These are phyloP conservation scores for Aspidiotus destructor DNA, from an alignment of 2,888 invertebrate genomes.

Conservation along the genomic window DNA sequence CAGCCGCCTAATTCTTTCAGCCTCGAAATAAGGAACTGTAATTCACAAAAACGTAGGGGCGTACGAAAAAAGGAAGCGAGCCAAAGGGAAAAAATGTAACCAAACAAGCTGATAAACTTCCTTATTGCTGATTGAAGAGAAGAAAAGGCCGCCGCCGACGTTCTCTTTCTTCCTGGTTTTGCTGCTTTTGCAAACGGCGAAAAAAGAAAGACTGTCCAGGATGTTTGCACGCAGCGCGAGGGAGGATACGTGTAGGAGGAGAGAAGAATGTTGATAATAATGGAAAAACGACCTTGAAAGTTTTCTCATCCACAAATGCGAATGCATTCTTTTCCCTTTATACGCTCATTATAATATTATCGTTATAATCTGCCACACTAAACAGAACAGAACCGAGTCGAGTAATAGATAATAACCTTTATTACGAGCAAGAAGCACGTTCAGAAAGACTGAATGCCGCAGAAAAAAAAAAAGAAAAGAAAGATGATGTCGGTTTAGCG, in stretches of 20 bases:
- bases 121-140: neutral
- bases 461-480: neutral
- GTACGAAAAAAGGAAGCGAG: too few relatives aligned
- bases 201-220: neutral
- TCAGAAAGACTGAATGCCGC: neutral
- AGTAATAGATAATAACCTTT: conserved; percentile 2
- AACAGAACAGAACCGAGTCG: too few relatives aligned
- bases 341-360: neutral
- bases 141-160: neutral
- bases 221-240: neutral
- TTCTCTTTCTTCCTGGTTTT: neutral
- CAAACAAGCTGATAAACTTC: neutral
- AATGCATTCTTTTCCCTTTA: neutral
- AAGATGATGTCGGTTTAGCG: neutral
- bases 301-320: neutral
- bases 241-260: neutral
- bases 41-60: neutral
- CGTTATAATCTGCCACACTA: too few relatives aligned
- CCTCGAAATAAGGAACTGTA: neutral
- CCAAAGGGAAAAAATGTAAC: neutral
- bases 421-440: neutral
- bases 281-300: neutral
- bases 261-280: too few relatives aligned
- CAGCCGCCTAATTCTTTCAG: too few relatives aligned
- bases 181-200: neutral